A percentile compares a stretch with the other conserved stretches of the same genome.
These are phyloP conservation scores for Apis mellifera DNA, from an alignment of 1,140 invertebrate genomes.

Conservation along the genomic window DNA sequence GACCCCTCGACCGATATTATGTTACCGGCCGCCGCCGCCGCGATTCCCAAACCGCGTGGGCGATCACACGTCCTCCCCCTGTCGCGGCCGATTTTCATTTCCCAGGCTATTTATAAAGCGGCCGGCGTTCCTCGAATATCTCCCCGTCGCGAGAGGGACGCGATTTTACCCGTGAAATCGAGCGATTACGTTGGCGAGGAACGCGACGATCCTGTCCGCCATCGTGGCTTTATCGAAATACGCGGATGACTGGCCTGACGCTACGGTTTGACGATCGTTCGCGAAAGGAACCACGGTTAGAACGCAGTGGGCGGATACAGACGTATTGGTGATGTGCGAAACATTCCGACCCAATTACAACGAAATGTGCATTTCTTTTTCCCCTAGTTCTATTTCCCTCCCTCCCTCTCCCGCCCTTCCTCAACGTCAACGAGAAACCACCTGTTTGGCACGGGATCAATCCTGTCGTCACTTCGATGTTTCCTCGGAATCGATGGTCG, in stretches of 20 bases:
- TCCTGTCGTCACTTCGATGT: background rate
- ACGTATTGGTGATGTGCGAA: constrained; percentile 78
- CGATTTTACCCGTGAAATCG: constrained; percentile 19
- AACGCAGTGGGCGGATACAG: constrained; percentile 50
- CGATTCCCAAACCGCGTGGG: constrained; percentile 35
- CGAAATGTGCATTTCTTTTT: constrained; percentile 30
- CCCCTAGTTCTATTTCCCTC: constrained; percentile 16
- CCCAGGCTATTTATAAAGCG: constrained; percentile 39
- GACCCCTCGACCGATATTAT: constrained; percentile 47
- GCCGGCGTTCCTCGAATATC: constrained; percentile 18
- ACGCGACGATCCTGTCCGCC: too few species aligned
- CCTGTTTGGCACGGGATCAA: constrained; percentile 78
- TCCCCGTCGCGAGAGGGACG: background rate
- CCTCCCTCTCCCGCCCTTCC: constrained; percentile 45
- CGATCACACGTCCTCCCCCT: constrained; percentile 41
- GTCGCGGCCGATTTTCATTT: constrained; percentile 41
- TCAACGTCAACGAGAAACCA: constrained; percentile 69
- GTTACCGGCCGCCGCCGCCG: constrained; percentile 42
- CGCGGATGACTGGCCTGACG: background rate
- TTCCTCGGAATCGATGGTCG: background rate
- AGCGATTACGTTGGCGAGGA: too few species aligned
- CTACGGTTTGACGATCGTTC: constrained; percentile 4
- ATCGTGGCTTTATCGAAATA: background rate
- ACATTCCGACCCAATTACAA: constrained; percentile 78
- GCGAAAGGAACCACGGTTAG: constrained; percentile 42